Conservation (phyloP, 2,888 invertebrate species). For the Sthenelais limicola region DNA sequence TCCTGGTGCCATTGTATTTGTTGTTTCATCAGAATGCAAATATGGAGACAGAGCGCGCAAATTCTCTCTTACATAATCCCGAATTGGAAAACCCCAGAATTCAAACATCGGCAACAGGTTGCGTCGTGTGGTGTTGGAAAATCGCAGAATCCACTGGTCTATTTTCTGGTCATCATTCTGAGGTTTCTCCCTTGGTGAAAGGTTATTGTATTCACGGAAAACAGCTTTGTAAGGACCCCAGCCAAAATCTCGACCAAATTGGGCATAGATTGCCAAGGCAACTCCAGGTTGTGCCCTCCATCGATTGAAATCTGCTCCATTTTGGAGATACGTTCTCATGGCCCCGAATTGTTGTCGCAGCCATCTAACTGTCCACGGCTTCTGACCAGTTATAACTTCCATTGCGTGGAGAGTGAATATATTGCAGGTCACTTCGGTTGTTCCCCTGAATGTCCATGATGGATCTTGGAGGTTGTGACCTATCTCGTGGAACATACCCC, state of each 20-base stretch:
- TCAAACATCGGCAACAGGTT: slow-evolving; percentile 52
- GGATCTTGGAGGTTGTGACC: slow-evolving; percentile 58
- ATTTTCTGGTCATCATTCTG: slow-evolving; percentile 52
- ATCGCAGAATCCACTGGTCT: slow-evolving; percentile 52
- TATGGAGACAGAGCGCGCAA: background rate
- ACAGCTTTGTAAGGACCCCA: slow-evolving; percentile 53
- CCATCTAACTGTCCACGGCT: slow-evolving; percentile 51
- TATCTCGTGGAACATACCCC: slow-evolving; percentile 58
- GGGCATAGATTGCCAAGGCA: slow-evolving; percentile 54
- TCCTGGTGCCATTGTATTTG: background rate
- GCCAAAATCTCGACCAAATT: slow-evolving; percentile 50
- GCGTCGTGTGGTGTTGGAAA: slow-evolving; percentile 47
- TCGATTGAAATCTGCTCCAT: slow-evolving; percentile 47
- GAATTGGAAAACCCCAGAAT: slow-evolving; percentile 55
- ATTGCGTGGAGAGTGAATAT: slow-evolving; percentile 56
- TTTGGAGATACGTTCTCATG: slow-evolving; percentile 47
- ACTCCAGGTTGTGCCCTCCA: slow-evolving; percentile 51
- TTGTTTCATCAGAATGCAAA: slow-evolving; percentile 18
- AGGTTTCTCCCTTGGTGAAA: slow-evolving; percentile 37
- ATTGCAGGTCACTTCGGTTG: slow-evolving; percentile 54
- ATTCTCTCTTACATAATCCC: background rate
- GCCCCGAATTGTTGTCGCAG: slow-evolving; percentile 17
- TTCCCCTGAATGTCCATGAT: slow-evolving; percentile 53
- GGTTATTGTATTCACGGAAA: slow-evolving; percentile 50
- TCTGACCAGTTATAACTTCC: slow-evolving; percentile 45